phyloP scores from a whole-genome alignment of 2,888 invertebrate genomes.

The Synergus umbraculus region DNA sequence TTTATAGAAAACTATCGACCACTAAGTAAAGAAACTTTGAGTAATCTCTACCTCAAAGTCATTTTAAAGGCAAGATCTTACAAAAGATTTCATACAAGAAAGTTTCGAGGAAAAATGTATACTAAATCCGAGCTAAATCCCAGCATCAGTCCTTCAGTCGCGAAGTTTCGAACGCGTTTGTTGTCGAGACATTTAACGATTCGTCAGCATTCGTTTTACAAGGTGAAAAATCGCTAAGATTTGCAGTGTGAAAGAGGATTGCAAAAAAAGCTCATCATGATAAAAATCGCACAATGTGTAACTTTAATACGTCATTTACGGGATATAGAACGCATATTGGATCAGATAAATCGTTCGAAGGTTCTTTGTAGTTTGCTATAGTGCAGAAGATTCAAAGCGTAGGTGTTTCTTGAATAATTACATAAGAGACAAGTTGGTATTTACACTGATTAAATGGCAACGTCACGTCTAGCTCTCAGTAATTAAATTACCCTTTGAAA shows the following conservation, averaged over 20 bases:
- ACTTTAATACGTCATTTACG: too few relatives aligned
- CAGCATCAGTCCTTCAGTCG: not conserved
- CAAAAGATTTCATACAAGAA: not conserved
- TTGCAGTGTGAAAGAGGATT: not conserved
- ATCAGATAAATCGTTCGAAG: too few relatives aligned
- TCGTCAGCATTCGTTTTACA: not conserved
- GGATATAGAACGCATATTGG: too few relatives aligned
- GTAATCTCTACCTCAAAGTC: not conserved
- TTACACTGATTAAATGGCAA: conserved; percentile 27
- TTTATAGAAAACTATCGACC: not conserved
- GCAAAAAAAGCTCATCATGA: not conserved
- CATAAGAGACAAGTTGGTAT: conserved; percentile 1
- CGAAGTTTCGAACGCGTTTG: not conserved
- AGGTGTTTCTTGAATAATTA: not conserved
- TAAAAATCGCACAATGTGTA: too few relatives aligned
- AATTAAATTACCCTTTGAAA: conserved; percentile 38
- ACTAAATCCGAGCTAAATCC: conserved; percentile 11
- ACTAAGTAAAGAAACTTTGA: not conserved
- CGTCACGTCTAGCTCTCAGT: conserved; percentile 25
- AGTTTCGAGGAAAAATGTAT: not conserved
- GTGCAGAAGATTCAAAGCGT: not conserved
- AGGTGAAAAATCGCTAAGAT: conserved; percentile 19
- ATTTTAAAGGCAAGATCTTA: not conserved
- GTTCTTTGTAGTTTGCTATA: not conserved
- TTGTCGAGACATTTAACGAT: conserved; percentile 27